Evolutionary conservation across 2,888 invertebrate species (phyloP).

Genomic region (Athrips mouffetella): DNA sequence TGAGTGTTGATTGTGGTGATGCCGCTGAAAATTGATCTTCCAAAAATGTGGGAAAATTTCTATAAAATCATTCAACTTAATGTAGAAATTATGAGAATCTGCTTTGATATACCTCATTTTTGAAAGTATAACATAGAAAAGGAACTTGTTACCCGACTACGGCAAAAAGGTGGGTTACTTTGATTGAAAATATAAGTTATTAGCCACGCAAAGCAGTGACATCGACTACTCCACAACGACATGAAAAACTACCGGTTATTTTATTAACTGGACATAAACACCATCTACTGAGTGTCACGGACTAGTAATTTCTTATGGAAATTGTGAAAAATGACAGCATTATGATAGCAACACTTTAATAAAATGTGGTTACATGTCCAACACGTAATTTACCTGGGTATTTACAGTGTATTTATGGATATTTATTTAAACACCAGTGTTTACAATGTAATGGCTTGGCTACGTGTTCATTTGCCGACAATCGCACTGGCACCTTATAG

Average conservation of each 20-base stretch:
- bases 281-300: neutral
- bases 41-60: neutral
- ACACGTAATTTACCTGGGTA: slow-evolving; percentile 41
- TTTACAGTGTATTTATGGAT: slow-evolving; percentile 36
- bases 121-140: no score
- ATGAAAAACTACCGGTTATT: neutral
- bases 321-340: slow-evolving; percentile 2
- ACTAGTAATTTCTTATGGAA: neutral
- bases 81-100: no score
- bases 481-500: slow-evolving; percentile 34
- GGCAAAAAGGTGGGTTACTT: no score
- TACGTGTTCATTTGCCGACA: slow-evolving; percentile 39
- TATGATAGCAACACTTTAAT: slow-evolving; percentile 38
- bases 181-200: neutral
- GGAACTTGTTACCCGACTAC: no score
- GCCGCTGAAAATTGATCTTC: slow-evolving; percentile 20
- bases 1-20: slow-evolving; percentile 39
- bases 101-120: no score
- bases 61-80: no score
- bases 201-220: neutral
- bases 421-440: slow-evolving; percentile 61
- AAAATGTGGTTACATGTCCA: slow-evolving; percentile 43
- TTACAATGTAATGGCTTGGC: slow-evolving; percentile 52
- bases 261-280: slow-evolving; percentile 4
- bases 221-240: neutral